These are phyloP conservation scores for Laticauda laticaudata DNA, from an alignment of 2,113 vertebrate genomes.

Conservation along the genomic window DNA sequence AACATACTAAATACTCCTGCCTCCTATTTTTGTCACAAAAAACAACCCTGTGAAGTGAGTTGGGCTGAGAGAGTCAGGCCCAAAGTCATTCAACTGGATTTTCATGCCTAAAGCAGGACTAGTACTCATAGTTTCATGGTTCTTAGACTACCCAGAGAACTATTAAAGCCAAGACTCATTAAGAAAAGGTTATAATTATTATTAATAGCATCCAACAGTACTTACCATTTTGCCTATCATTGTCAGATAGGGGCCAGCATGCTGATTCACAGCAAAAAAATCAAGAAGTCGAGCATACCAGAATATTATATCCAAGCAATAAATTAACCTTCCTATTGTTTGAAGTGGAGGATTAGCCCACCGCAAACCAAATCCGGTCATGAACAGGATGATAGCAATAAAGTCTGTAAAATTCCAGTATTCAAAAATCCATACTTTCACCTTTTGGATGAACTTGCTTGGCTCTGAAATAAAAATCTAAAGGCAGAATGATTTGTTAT, in stretches of 20 bases:
- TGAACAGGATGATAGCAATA: conserved; percentile 86
- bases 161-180: not conserved
- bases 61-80: not conserved
- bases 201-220: not conserved
- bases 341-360: conserved; percentile 71
- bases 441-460: conserved; percentile 84
- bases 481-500: conserved; percentile 12
- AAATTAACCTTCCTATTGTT: conserved; percentile 81
- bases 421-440: conserved; percentile 93
- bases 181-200: not conserved
- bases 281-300: conserved; percentile 92
- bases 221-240: conserved; percentile 98
- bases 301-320: conserved; percentile 96
- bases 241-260: conserved; percentile 93
- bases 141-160: not conserved
- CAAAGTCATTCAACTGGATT: not conserved
- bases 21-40: not conserved
- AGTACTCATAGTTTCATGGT: not conserved
- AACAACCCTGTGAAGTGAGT: not conserved
- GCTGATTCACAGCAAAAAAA: conserved; percentile 92
- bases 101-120: not conserved
- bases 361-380: conserved; percentile 81
- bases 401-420: conserved; percentile 96
- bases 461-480: conserved; percentile 92
- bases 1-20: not conserved